A percentile compares a stretch with the other conserved stretches of the same genome.
These are phyloP conservation scores for Eupelmus urozonus DNA, from an alignment of 2,888 invertebrate species.

Conservation along the genomic window DNA sequence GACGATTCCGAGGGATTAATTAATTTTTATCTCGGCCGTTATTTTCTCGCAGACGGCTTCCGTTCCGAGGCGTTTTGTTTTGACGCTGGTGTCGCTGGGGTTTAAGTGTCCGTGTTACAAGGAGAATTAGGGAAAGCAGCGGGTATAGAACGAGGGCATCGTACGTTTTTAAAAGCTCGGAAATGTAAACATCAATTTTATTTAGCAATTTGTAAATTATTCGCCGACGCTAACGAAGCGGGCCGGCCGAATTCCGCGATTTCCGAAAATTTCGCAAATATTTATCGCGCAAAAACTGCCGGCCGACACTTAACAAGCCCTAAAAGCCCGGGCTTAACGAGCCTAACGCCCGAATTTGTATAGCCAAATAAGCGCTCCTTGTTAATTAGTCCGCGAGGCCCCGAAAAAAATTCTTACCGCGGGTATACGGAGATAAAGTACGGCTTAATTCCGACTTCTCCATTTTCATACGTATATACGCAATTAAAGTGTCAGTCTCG, in stretches of 20 bases:
- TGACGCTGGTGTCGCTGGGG: conserved; percentile 8
- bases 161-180: neutral
- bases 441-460: neutral
- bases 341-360: neutral
- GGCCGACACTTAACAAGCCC: no score
- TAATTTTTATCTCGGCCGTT: conserved; percentile 44
- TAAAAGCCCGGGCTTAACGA: neutral
- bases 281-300: no score
- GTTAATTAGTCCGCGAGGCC: neutral
- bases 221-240: no score
- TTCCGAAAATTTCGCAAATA: no score
- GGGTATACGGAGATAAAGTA: neutral
- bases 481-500: neutral
- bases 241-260: no score
- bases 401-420: neutral
- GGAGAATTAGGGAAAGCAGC: conserved; percentile 8
- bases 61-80: no score
- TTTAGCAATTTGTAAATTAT: no score
- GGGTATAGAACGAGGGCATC: no score
- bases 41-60: conserved; percentile 17
- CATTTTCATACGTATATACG: neutral
- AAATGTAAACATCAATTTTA: no score
- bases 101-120: conserved; percentile 27
- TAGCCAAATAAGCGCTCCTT: neutral
- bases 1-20: conserved; percentile 33